Percentiles rank a stretch among this genome's conserved stretches.
These are phyloP conservation scores for Frankliniella intonsa DNA, from an alignment of 2,888 invertebrate species.

Conservation along the genomic window DNA sequence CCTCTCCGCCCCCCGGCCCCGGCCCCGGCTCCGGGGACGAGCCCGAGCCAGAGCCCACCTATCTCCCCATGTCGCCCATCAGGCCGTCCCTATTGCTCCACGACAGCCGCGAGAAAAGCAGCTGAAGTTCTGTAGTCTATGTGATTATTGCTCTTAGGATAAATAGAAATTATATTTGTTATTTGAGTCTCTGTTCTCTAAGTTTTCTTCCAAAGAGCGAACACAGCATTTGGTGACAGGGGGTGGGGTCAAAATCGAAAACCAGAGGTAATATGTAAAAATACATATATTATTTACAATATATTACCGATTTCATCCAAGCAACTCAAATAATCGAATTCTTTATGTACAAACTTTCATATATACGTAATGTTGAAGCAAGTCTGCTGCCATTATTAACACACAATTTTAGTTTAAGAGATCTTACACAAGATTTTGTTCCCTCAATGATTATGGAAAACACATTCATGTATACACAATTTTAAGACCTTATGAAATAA, in stretches of 20 bases:
- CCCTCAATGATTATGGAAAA: constrained; percentile 16
- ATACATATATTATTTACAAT: constrained; percentile 27
- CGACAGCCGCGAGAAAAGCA: neutral
- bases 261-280: neutral
- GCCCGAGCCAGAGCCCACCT: neutral
- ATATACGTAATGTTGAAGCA: constrained; percentile 15
- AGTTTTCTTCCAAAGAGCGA: neutral
- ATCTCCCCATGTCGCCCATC: constrained; percentile 15
- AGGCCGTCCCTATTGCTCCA: neutral
- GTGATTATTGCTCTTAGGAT: neutral
- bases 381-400: constrained; percentile 20
- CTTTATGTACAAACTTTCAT: constrained; percentile 10
- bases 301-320: constrained; percentile 20
- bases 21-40: neutral
- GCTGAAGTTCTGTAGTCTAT: neutral
- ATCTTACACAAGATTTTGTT: constrained; percentile 27
- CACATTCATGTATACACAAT: neutral
- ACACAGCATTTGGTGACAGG: too few species aligned
- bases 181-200: neutral
- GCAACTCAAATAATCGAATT: constrained; percentile 11
- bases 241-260: neutral
- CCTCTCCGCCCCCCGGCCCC: neutral
- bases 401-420: constrained; percentile 13
- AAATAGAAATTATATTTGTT: neutral
- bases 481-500: neutral